Conservation (phyloP, 2,113 vertebrate genomes). For the Sylvia atricapilla region DNA sequence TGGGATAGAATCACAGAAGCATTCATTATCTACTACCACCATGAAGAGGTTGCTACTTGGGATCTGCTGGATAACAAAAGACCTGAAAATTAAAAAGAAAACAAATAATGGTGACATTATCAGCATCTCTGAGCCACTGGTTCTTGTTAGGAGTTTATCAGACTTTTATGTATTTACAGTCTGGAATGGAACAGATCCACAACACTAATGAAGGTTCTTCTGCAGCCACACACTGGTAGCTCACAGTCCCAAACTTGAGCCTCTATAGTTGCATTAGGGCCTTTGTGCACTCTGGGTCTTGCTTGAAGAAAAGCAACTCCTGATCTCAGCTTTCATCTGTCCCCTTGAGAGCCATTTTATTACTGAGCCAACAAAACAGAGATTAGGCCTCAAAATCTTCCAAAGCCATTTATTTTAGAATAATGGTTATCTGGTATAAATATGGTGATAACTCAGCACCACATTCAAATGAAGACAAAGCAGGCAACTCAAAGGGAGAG, state of each 20-base stretch:
- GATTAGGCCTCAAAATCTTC: constrained; percentile 16
- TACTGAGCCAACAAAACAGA: constrained; percentile 6
- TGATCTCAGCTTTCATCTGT: not conserved
- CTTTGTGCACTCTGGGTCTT: not conserved
- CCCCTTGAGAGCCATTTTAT: constrained; percentile 2
- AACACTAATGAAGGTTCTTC: not conserved
- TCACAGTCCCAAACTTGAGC: not conserved
- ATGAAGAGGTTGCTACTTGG: constrained; percentile 99
- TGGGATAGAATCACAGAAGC: constrained; percentile 84
- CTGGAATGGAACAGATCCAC: not conserved
- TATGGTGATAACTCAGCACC: not conserved
- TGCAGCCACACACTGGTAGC: not conserved
- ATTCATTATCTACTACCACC: constrained; percentile 97
- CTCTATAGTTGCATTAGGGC: not conserved
- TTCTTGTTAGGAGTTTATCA: not conserved
- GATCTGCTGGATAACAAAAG: constrained; percentile 98
- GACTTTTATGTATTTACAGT: not conserved
- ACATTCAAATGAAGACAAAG: constrained; percentile 15
- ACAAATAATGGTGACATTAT: not conserved
- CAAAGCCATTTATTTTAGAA: not conserved
- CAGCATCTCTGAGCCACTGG: not conserved
- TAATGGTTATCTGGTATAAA: not conserved
- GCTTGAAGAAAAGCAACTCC: not conserved
- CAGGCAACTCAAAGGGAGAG: not conserved
- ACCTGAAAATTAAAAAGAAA: constrained; percentile 76